These are phyloP conservation scores for Podarcis cretensis DNA, from an alignment of 2,113 vertebrate species.

Conservation along the genomic window DNA sequence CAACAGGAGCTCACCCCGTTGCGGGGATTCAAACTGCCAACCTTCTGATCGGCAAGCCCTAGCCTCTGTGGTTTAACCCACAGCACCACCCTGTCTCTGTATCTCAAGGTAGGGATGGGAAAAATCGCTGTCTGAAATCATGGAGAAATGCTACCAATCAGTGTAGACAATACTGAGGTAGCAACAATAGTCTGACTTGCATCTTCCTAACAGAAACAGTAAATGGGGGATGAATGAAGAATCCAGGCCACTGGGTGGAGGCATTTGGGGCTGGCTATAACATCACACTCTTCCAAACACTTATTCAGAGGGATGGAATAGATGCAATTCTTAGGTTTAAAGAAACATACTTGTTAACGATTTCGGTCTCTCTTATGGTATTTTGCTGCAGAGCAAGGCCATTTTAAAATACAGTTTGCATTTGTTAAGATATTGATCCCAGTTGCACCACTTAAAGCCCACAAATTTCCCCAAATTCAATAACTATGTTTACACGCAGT, in stretches of 20 bases:
- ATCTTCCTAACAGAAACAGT: neutral
- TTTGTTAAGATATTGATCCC: conserved; percentile 64
- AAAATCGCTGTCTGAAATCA: no score
- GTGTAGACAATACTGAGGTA: neutral
- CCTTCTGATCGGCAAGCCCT: no score
- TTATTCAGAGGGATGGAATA: neutral
- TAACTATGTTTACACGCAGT: conserved; percentile 83
- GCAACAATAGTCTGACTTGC: neutral
- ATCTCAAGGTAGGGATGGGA: neutral
- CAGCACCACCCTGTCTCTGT: no score
- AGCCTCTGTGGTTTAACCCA: no score
- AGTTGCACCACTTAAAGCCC: conserved; percentile 42
- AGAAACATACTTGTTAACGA: conserved; percentile 6
- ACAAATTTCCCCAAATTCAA: conserved; percentile 76
- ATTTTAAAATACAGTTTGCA: conserved; percentile 41
- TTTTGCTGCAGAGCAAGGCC: conserved; percentile 34
- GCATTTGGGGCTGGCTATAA: neutral
- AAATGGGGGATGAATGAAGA: neutral
- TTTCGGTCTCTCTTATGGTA: conserved; percentile 23
- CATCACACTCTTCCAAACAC: neutral
- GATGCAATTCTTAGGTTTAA: neutral
- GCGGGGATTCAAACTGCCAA: rapidly evolving
- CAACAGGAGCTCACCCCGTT: no score
- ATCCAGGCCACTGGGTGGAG: neutral
- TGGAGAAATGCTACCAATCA: neutral